Evolutionary conservation across 2,888 invertebrate species (phyloP).

Genomic region (Hermaeophaga mercurialis): DNA sequence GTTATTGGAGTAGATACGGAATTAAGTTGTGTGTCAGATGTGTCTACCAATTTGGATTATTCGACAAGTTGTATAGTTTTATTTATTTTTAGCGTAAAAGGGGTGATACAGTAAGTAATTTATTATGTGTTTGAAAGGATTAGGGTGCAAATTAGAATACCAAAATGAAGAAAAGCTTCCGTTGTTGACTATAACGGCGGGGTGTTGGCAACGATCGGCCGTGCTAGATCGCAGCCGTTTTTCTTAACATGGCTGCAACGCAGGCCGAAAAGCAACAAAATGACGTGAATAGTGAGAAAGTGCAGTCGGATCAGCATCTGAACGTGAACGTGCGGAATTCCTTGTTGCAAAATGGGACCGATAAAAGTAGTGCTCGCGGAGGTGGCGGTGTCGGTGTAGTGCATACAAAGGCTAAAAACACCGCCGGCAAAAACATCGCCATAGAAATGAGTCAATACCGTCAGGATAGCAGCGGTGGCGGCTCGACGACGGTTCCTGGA

Average conservation of each 20-base stretch:
- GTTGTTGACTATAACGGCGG: constrained; percentile 60
- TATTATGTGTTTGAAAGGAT: constrained; percentile 60
- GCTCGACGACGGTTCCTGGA: constrained; percentile 52
- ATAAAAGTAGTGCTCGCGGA: constrained; percentile 72
- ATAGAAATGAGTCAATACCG: constrained; percentile 74
- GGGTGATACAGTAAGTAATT: constrained; percentile 53
- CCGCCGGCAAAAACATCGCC: constrained; percentile 62
- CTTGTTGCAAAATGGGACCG: constrained; percentile 78
- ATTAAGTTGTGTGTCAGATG: constrained; percentile 76
- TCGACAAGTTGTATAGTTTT: constrained; percentile 57
- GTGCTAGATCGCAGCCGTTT: constrained; percentile 58
- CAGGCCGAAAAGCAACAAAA: constrained; percentile 83
- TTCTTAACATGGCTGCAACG: constrained; percentile 81
- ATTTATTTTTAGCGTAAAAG: constrained; percentile 53
- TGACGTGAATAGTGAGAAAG: constrained; percentile 71
- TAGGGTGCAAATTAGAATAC: constrained; percentile 54
- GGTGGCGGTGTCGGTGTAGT: constrained; percentile 62
- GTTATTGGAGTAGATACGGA: constrained; percentile 77
- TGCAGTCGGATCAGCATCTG: constrained; percentile 69
- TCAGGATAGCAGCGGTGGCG: constrained; percentile 65
- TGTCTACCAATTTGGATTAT: constrained; percentile 61
- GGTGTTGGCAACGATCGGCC: constrained; percentile 66
- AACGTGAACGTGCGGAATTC: constrained; percentile 67
- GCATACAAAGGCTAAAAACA: constrained; percentile 69
- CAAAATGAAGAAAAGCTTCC: constrained; percentile 57